Evolutionary conservation across 2,113 vertebrate species (phyloP), one percentile per base, ranked within the genome.

Genomic region (Pteruthius melanotis): DNA sequence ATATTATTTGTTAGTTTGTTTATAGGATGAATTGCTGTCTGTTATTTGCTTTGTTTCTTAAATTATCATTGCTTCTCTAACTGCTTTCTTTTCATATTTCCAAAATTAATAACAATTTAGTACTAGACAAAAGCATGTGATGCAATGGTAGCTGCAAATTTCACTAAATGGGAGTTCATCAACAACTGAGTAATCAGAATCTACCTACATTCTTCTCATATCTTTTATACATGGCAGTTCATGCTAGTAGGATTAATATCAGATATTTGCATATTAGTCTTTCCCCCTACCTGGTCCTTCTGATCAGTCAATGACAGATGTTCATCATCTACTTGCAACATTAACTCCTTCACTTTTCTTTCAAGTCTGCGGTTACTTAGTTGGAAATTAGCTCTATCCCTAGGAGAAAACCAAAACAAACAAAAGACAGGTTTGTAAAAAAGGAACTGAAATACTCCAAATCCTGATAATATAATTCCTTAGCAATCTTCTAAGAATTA

Each of bases 241-340:
- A 86, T 64, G 44, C 26, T 68, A 61, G 33, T 53, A 90, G 33
- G 28, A 83, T 72, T 92, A 77, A 37, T 42, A 90, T 59, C n/a
- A 74, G 40, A 33, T 64, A 94, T 83, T 77, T 90, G 75, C 30
- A 59, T 33, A 61, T 31, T 60, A 72, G 26, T 81, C 45, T 86
- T 91, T 78, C 10, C 20, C 78, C 98, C 96, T 96, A 98, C 98
- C 98, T 99, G 99, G 97, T 99, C 99, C 94, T 99, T 99, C 92
- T 99, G 99, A 92, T 99, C 99, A 21, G 98, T 99, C 95, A 99
- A 54, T 1, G 98, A 98, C 91, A 99, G 97, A 78, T 99, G 99
- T 87, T 99, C 99, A 53, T 99, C 99, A 54, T 99, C 99, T 77
- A 99, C 98, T 96, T 99, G 99, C 98, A 99, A 98, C 98, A 99